Evolutionary conservation across 92 coral and sea anemone genomes (phyloP).

Genomic region (Porites rus): DNA sequence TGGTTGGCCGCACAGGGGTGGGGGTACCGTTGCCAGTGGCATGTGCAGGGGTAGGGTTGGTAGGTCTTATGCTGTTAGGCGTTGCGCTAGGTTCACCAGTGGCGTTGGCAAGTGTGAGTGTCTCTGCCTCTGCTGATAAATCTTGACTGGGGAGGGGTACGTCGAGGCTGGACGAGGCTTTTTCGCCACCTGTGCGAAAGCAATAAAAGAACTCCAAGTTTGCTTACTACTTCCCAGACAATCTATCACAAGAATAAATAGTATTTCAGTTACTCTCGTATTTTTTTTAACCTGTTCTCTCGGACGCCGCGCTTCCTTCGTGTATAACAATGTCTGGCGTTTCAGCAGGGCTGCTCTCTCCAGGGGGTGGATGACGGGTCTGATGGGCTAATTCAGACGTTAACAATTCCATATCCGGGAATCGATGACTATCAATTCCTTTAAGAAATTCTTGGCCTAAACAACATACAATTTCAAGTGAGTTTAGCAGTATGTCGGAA

Average conservation of each 20-base stretch:
- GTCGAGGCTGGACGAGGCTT: constrained; percentile 23
- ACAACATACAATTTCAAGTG: background rate
- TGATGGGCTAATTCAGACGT: constrained; percentile 88
- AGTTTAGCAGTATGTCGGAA: no score
- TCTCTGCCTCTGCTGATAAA: constrained; percentile 19
- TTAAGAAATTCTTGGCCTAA: constrained; percentile 92
- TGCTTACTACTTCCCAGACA: no score
- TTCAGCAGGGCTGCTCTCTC: constrained; percentile 76
- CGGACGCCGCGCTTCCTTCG: constrained; percentile 8
- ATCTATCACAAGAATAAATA: no score
- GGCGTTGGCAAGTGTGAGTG: constrained; percentile 26
- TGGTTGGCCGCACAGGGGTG: constrained; percentile 88
- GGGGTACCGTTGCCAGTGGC: constrained; percentile 95
- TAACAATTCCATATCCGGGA: constrained; percentile 82
- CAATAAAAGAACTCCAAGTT: background rate
- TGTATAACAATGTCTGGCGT: constrained; percentile 58
- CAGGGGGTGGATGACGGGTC: constrained; percentile 97
- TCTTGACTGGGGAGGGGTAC: constrained; percentile 7
- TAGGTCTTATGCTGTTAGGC: constrained; percentile 90
- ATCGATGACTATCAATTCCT: constrained; percentile 65
- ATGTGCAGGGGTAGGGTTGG: constrained; percentile 99
- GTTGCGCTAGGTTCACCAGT: constrained; percentile 66
- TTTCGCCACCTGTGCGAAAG: constrained; percentile 13
- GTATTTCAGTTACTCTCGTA: no score
- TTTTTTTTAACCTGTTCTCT: constrained; percentile 25